A percentile compares a stretch with the other conserved stretches of the same genome.
These are phyloP conservation scores for Phoxinus phoxinus DNA, from an alignment of 2,113 vertebrate species.

Conservation along the genomic window DNA sequence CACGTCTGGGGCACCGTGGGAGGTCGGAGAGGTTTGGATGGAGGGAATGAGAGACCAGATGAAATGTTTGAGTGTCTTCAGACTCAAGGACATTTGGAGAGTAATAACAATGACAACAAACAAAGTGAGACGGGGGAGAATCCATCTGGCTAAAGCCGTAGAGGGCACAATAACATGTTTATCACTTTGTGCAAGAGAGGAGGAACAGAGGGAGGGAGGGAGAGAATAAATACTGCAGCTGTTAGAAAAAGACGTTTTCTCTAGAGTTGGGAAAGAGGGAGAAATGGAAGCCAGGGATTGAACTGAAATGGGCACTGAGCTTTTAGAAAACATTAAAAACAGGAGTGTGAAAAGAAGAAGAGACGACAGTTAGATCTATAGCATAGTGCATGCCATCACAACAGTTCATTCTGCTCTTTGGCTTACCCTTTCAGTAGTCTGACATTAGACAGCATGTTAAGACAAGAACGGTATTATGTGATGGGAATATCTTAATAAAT, in stretches of 20 bases:
- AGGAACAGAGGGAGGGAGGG: constrained; percentile 16
- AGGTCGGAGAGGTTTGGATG: constrained; percentile 19
- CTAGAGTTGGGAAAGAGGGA: constrained; percentile 7
- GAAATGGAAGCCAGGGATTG: constrained; percentile 7
- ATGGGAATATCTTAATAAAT: constrained; percentile 16
- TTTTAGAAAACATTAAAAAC: constrained; percentile 13
- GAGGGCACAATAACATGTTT: constrained; percentile 44
- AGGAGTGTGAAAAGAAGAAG: constrained; percentile 13
- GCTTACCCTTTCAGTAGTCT: constrained; percentile 40
- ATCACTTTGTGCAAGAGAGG: constrained; percentile 28
- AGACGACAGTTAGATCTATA: constrained; percentile 26
- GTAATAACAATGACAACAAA: constrained; percentile 41
- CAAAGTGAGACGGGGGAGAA: constrained; percentile 27
- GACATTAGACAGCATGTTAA: constrained; percentile 50
- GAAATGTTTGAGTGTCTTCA: constrained; percentile 33
- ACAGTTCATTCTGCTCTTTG: constrained; percentile 26
- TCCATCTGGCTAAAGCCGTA: constrained; percentile 35
- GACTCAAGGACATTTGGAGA: constrained; percentile 51
- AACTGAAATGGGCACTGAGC: constrained; percentile 19
- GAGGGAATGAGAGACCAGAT: constrained; percentile 24
- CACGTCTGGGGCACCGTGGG: constrained; percentile 78
- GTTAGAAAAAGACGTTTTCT: constrained; percentile 24
- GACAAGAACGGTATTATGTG: constrained; percentile 33
- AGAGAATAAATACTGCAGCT: constrained; percentile 15
- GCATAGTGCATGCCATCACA: constrained; percentile 35